phyloP scores from a whole-genome alignment of 1,140 invertebrate genomes.

The Leptopilina clavipes region DNA sequence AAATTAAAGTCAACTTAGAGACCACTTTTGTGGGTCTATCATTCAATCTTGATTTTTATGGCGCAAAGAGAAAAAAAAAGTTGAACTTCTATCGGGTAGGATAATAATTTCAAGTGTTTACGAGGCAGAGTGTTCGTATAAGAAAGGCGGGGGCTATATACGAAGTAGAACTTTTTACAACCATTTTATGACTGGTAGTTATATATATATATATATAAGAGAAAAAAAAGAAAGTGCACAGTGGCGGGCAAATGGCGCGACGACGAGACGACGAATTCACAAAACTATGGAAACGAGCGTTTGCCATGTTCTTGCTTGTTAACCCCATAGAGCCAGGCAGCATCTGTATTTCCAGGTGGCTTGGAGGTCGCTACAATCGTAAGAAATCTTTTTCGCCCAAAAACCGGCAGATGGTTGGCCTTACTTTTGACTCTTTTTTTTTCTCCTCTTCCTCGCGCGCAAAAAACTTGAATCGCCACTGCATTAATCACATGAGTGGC shows the following conservation, averaged over 20 bases:
- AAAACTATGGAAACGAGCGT: conserved; percentile 51
- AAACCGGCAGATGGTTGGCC: conserved; percentile 3
- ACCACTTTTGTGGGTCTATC: neutral
- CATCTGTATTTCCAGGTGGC: conserved; percentile 27
- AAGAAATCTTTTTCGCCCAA: conserved; percentile 10
- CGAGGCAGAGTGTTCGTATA: conserved; percentile 47
- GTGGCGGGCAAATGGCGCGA: neutral
- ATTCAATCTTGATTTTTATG: conserved; percentile 23
- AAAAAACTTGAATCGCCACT: conserved; percentile 15
- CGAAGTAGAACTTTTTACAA: conserved; percentile 52
- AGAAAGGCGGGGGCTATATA: conserved; percentile 46
- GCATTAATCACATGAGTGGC: neutral
- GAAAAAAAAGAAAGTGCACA: no score
- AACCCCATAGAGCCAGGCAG: conserved; percentile 12
- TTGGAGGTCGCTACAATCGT: conserved; percentile 26
- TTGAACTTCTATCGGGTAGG: conserved; percentile 24
- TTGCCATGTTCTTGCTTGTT: conserved; percentile 42
- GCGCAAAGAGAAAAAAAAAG: neutral
- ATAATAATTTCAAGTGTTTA: conserved; percentile 63
- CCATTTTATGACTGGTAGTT: conserved; percentile 55
- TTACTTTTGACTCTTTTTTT: neutral
- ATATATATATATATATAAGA: conserved; percentile 35
- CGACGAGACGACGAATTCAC: conserved; percentile 46
- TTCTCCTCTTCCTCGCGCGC: neutral
- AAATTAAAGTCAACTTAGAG: conserved; percentile 26